Evolutionary conservation across 2,113 vertebrate species (phyloP), one percentile per base, ranked within the genome.

Genomic region (Dasypus novemcinctus): DNA sequence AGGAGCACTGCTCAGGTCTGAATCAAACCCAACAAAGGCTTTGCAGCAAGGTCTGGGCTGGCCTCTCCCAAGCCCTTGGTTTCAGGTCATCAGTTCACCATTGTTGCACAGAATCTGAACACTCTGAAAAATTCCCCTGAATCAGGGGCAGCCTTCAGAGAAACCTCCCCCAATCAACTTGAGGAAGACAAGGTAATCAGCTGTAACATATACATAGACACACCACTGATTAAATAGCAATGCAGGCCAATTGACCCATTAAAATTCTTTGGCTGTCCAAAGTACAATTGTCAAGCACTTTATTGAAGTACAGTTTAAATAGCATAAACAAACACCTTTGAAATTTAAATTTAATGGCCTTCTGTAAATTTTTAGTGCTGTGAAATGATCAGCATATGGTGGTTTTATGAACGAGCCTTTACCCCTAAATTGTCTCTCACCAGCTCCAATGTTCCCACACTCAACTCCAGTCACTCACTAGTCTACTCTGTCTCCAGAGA

Each of bases 1-100:
- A 1, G 0, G 17, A 10, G 0, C 15, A 0, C 23, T 15, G 31
- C 12, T 10, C 76, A 8, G 43, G 3, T 49, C n/a, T 15, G 7
- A 4, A 15, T 46, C 64, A 49, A 49, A 49, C 25, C 31, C 6
- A 6, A 5, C 54, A 57, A 43, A 31, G 63, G 27, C 11, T 49
- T 1, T 18, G 68, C 71, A 23, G 46, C 36, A 68, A 31, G 23
- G 23, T 29, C 7, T 69, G 36, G 25, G 23, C 49, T 4, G 31
- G 38, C 33, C 36, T 7, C 31, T 54, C 43, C 23, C 46, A 75
- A 27, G n/a, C n/a, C n/a, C n/a, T n/a, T n/a, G n/a, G n/a, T n/a
- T n/a, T n/a, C n/a, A n/a, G 0, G 38, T 13, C 21, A 21, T 14
- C 29, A 61, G 15, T 14, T 36, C 64, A 14, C 14, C 0, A 0